These are phyloP conservation scores for Heliconius hortense DNA, from an alignment of 2,888 invertebrate species.

Conservation along the genomic window DNA sequence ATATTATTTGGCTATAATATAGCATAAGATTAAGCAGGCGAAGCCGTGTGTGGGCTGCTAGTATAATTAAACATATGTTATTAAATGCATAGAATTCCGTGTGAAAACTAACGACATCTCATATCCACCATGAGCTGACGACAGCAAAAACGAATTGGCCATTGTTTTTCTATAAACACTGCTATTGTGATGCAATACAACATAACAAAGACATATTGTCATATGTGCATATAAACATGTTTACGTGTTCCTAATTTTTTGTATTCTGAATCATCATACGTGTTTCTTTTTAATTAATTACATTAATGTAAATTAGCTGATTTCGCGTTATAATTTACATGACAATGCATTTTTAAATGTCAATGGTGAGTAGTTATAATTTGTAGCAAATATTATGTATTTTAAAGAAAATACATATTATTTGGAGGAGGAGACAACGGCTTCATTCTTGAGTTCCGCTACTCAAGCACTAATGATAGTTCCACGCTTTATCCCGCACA, in stretches of 20 bases:
- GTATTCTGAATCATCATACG: slow-evolving; percentile 15
- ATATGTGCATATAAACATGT: slow-evolving; percentile 30
- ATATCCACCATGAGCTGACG: slow-evolving; percentile 35
- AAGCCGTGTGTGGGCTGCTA: too few species aligned
- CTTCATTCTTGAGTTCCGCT: too few species aligned
- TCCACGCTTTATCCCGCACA: too few species aligned
- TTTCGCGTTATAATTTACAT: neutral
- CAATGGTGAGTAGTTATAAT: too few species aligned
- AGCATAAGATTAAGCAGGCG: too few species aligned
- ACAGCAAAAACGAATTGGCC: slow-evolving; percentile 46
- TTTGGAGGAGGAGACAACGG: too few species aligned
- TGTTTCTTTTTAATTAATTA: neutral
- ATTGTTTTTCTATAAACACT: slow-evolving; percentile 48
- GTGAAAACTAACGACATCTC: slow-evolving; percentile 39
- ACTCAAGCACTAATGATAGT: too few species aligned
- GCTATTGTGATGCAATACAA: slow-evolving; percentile 43
- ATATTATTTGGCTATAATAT: too few species aligned
- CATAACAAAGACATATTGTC: slow-evolving; percentile 55
- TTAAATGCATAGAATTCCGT: slow-evolving; percentile 30
- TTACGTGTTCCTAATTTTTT: slow-evolving; percentile 26
- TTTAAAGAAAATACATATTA: too few species aligned
- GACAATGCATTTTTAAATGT: neutral
- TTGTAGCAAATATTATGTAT: too few species aligned
- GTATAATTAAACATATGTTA: neutral
- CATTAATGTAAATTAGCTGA: neutral